Evolutionary conservation across 2,888 invertebrate species (phyloP).

Genomic region (Myopa tessellatipennis): DNA sequence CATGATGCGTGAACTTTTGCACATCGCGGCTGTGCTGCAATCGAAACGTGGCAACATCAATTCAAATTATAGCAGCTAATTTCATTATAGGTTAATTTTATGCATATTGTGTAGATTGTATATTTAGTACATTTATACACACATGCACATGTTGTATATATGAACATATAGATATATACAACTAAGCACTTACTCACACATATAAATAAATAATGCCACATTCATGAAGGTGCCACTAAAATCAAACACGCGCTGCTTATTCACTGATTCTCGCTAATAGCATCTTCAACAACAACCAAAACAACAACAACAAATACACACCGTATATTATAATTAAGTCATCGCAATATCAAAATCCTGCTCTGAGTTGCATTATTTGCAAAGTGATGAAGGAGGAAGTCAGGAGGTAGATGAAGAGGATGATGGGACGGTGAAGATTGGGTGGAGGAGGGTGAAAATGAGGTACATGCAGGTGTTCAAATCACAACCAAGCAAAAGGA

Average conservation of each 20-base stretch:
- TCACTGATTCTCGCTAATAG: no score
- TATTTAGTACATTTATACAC: conserved; percentile 23
- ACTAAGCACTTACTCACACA: not conserved
- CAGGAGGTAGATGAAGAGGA: not conserved
- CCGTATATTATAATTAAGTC: conserved; percentile 12
- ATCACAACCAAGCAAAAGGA: not conserved
- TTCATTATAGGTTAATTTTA: conserved; percentile 45
- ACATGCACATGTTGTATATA: not conserved
- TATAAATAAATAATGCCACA: not conserved
- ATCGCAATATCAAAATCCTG: not conserved
- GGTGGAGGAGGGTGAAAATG: not conserved
- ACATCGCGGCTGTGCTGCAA: not conserved
- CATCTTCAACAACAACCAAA: no score
- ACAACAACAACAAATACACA: not conserved
- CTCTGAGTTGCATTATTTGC: not conserved
- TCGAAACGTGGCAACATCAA: conserved; percentile 34
- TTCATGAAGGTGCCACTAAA: no score
- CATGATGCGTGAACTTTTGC: no score
- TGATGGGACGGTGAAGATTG: no score
- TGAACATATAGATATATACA: no score
- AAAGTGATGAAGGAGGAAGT: not conserved
- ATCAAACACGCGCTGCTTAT: no score
- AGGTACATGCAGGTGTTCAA: not conserved
- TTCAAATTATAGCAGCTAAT: conserved; percentile 46
- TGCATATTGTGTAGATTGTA: conserved; percentile 41